Evolutionary conservation across 2,797 vertebrate species (phyloP).

Genomic region (Oryzias dopingdopingensis): DNA sequence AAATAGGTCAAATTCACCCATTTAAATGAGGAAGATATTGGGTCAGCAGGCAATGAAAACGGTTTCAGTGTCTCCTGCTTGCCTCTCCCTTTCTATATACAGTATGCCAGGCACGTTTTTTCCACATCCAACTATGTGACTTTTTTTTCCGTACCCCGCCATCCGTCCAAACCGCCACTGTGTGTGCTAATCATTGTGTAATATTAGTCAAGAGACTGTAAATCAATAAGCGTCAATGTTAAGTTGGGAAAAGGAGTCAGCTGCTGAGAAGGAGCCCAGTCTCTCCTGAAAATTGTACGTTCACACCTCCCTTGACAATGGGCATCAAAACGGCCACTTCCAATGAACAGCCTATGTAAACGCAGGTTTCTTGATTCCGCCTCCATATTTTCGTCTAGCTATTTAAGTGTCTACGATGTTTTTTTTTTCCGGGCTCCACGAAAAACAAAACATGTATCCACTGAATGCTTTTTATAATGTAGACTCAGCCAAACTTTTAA

Average conservation of each 20-base stretch:
- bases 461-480: too few species aligned
- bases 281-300: too few species aligned
- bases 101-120: conserved; percentile 8
- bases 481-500: too few species aligned
- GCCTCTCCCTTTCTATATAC: neutral
- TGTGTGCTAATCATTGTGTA: conserved; percentile 61
- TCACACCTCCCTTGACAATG: too few species aligned
- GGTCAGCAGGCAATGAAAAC: conserved; percentile 43
- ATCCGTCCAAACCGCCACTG: conserved; percentile 26
- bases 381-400: too few species aligned
- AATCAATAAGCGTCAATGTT: conserved; percentile 35
- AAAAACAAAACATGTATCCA: too few species aligned
- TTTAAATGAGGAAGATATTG: conserved; percentile 36
- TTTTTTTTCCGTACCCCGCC: neutral
- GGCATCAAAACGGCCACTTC: too few species aligned
- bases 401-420: too few species aligned
- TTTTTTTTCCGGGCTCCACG: too few species aligned
- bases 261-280: too few species aligned
- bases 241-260: neutral
- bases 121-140: conserved; percentile 8
- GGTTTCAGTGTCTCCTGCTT: neutral
- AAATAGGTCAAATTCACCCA: conserved; percentile 41
- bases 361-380: too few species aligned
- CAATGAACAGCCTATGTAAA: too few species aligned
- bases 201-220: conserved; percentile 66